Conservation (phyloP, 2,113 vertebrate species). For the Psammodynastes pulverulentus region DNA sequence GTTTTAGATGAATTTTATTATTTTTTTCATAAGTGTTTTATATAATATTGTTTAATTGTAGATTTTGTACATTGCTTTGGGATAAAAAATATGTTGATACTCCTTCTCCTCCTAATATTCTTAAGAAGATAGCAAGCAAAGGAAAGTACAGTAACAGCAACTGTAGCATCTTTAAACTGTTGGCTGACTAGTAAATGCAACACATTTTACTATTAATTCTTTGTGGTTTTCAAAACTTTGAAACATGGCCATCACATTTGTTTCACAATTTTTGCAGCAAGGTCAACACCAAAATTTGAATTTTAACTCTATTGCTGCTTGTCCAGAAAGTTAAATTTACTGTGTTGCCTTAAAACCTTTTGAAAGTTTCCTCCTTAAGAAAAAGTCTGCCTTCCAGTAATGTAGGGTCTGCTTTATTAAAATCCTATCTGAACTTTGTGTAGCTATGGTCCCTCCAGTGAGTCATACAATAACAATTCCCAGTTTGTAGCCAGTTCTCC, state of each 20-base stretch:
- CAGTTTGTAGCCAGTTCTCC: slow-evolving; percentile 79
- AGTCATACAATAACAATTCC: slow-evolving; percentile 80
- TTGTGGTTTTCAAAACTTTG: background rate
- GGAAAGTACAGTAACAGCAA: background rate
- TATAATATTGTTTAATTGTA: background rate
- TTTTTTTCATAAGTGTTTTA: background rate
- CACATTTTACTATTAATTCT: background rate
- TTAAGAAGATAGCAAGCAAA: background rate
- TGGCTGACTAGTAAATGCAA: rapidly evolving
- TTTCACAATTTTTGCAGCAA: background rate
- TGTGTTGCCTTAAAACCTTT: background rate
- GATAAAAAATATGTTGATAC: background rate
- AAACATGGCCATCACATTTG: background rate
- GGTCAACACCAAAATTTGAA: background rate
- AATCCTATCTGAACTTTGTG: slow-evolving; percentile 63
- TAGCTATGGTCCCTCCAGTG: slow-evolving; percentile 60
- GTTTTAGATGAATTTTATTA: background rate
- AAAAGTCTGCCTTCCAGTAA: background rate
- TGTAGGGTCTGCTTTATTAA: slow-evolving; percentile 55
- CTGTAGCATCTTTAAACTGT: background rate
- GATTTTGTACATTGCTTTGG: background rate
- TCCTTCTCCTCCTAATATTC: background rate
- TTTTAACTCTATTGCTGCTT: background rate
- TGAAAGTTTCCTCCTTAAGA: slow-evolving; percentile 41
- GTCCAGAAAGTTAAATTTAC: background rate